phyloP scores from a whole-genome alignment of 2,113 vertebrate genomes.

The Sprattus sprattus region DNA sequence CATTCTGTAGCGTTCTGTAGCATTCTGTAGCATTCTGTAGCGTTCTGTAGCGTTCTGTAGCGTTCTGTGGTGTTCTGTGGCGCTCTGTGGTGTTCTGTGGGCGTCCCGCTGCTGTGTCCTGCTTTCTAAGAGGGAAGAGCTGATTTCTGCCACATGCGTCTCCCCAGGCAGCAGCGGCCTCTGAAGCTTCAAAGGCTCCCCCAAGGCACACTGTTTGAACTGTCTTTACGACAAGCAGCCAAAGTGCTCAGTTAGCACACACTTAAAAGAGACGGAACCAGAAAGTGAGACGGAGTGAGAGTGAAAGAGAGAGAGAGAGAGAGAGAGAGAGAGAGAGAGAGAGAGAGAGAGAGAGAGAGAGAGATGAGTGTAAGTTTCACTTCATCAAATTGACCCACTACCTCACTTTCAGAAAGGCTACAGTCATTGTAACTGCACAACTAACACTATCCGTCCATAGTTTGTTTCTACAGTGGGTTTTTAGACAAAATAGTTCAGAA shows the following conservation, averaged over 20 bases:
- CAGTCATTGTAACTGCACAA: neutral
- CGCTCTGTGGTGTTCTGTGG: neutral
- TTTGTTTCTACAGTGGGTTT: neutral
- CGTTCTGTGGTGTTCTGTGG: neutral
- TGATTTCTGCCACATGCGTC: slow-evolving; percentile 29
- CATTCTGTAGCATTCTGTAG: no score
- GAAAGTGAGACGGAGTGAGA: neutral
- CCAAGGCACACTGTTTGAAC: neutral
- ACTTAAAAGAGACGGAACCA: neutral
- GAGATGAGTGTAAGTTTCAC: no score
- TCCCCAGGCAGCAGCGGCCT: neutral
- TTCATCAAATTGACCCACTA: neutral
- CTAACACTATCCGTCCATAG: neutral
- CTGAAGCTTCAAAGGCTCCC: neutral
- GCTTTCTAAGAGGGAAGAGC: slow-evolving; percentile 23
- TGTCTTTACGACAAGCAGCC: neutral
- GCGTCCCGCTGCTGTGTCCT: neutral
- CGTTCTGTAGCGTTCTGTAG: no score
- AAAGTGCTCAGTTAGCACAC: neutral
- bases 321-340: neutral
- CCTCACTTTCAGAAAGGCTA: neutral
- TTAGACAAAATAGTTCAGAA: neutral
- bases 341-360: no score
- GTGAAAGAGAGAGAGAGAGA: neutral
- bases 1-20: no score